A percentile compares a stretch with the other conserved stretches of the same genome.
These are phyloP conservation scores for Psilopsiagon aymara DNA, from an alignment of 2,113 vertebrate species.

Conservation along the genomic window DNA sequence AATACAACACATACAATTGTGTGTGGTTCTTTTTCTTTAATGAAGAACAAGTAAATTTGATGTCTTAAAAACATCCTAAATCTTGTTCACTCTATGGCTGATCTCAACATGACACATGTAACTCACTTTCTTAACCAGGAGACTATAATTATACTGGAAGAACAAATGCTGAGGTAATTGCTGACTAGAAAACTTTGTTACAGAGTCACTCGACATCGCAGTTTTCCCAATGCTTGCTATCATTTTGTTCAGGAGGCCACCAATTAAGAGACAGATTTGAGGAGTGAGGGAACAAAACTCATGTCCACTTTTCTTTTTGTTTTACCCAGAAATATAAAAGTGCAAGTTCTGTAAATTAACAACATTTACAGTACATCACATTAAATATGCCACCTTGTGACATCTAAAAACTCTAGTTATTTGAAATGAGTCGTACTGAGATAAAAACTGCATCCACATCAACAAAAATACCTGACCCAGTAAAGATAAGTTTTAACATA, in stretches of 20 bases:
- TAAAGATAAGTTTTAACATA: conserved; percentile 59
- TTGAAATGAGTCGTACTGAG: conserved; percentile 36
- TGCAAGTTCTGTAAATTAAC: conserved; percentile 72
- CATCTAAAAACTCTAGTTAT: conserved; percentile 62
- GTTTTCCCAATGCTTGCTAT: not conserved
- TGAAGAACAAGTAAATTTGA: not conserved
- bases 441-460: conserved; percentile 68
- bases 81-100: not conserved
- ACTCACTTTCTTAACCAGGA: not conserved
- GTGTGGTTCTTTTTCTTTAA: not conserved
- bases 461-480: conserved; percentile 66
- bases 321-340: conserved; percentile 75
- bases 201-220: not conserved
- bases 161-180: conserved; percentile 14
- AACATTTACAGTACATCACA: conserved; percentile 67
- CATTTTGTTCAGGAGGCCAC: not conserved
- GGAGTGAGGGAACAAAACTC: conserved; percentile 16
- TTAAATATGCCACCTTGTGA: conserved; percentile 71
- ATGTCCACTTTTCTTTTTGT: conserved; percentile 25
- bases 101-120: not conserved
- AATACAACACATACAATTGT: not conserved
- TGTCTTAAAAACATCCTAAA: not conserved
- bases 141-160: conserved; percentile 1
- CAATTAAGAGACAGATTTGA: not conserved
- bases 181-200: not conserved